Percentiles rank a stretch among this genome's conserved stretches.
These are phyloP conservation scores for Hydractinia symbiolongicarpus DNA, from an alignment of 30 jellyfish, hydroid and myxozoan species.

Conservation along the genomic window DNA sequence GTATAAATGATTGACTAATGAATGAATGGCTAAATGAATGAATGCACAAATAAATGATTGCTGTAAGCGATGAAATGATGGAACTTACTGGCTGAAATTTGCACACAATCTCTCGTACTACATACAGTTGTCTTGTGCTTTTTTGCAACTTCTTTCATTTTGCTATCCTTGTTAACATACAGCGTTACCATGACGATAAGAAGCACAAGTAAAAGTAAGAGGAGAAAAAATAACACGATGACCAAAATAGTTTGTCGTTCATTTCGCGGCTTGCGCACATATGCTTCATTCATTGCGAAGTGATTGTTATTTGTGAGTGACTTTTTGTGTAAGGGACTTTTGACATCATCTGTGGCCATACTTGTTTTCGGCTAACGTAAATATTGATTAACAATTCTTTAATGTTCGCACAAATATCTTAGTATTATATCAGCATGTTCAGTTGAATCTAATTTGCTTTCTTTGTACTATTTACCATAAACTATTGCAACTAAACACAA, in stretches of 20 bases:
- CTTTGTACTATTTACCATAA: too few species aligned
- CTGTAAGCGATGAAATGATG: background rate
- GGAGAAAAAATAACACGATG: background rate
- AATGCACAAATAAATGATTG: background rate
- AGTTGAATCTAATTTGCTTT: too few species aligned
- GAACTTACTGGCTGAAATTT: slow-evolving; percentile 35
- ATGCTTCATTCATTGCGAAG: background rate
- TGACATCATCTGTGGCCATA: background rate
- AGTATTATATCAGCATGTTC: too few species aligned
- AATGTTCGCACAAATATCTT: too few species aligned
- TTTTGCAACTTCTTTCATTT: slow-evolving; percentile 13
- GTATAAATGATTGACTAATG: too few species aligned
- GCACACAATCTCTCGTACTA: slow-evolving; percentile 26
- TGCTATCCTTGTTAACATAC: background rate
- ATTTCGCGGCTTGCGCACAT: background rate
- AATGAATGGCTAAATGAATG: background rate
- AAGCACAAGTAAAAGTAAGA: background rate
- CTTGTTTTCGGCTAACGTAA: too few species aligned
- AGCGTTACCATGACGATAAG: slow-evolving; percentile 2
- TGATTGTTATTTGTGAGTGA: background rate
- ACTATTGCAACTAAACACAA: too few species aligned
- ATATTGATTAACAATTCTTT: too few species aligned
- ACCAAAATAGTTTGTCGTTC: background rate
- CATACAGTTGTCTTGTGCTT: too few species aligned
- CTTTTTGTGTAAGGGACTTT: background rate